phyloP scores from a whole-genome alignment of 2,113 vertebrate genomes.

The Anser cygnoides region DNA sequence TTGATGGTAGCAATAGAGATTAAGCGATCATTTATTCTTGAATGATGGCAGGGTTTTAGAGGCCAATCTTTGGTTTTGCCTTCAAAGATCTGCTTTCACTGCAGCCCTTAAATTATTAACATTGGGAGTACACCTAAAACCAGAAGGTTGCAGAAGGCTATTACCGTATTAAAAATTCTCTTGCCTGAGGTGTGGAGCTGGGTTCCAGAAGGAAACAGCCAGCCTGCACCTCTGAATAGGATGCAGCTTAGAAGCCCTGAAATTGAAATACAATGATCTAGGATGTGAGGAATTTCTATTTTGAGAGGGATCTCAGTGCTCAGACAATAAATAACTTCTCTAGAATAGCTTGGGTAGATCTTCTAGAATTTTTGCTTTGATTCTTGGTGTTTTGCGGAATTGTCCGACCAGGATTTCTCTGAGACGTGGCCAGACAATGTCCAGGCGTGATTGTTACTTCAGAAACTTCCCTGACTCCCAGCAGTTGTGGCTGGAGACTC shows the following conservation, averaged over 20 bases:
- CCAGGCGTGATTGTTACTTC: background rate
- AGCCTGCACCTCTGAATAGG: background rate
- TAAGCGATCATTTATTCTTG: background rate
- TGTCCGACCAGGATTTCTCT: background rate
- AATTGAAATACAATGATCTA: background rate
- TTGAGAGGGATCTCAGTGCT: background rate
- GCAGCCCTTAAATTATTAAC: background rate
- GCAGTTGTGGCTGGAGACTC: background rate
- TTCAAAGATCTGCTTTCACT: background rate
- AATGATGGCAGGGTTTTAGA: background rate
- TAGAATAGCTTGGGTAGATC: background rate
- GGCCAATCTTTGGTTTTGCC: background rate
- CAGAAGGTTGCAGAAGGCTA: background rate
- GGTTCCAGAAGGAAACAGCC: background rate
- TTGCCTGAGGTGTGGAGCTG: background rate
- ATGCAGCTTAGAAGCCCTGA: background rate
- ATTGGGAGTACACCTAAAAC: background rate
- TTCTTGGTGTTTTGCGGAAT: background rate
- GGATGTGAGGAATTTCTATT: background rate
- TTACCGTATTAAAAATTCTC: background rate
- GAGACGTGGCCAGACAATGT: background rate
- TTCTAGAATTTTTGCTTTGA: background rate
- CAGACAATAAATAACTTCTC: background rate
- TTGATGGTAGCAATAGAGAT: background rate
- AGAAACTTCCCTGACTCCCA: background rate